Percentiles rank a stretch among this genome's conserved stretches.
phyloP scores from a whole-genome alignment of 2,797 vertebrate genomes.

The Coluber constrictor region DNA sequence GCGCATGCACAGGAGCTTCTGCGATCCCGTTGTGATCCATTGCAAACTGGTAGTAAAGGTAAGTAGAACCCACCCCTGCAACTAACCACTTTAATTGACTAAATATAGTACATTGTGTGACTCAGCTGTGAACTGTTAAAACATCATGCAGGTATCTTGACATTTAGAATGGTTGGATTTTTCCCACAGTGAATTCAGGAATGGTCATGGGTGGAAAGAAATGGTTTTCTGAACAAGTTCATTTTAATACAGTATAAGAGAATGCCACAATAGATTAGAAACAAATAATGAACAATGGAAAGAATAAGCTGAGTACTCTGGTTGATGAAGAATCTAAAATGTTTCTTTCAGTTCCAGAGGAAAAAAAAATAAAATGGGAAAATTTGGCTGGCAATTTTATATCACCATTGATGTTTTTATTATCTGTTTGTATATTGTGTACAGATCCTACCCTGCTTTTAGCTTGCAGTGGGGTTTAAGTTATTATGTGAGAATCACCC shows the following conservation, averaged over 20 bases:
- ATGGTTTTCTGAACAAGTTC: background rate
- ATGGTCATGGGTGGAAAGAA: background rate
- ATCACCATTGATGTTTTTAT: background rate
- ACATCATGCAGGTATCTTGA: background rate
- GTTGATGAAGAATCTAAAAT: background rate
- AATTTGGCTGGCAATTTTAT: background rate
- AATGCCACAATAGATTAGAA: background rate
- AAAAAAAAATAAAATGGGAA: background rate
- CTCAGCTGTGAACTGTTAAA: background rate
- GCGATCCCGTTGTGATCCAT: too few relatives aligned
- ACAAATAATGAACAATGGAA: background rate
- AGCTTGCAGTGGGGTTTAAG: background rate
- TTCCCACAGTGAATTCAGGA: background rate
- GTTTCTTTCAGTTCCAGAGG: background rate
- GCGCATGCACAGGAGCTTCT: too few relatives aligned
- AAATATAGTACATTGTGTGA: background rate
- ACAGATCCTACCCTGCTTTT: background rate
- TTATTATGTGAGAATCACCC: background rate
- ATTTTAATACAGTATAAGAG: background rate
- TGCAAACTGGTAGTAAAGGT: too few relatives aligned
- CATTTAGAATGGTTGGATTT: background rate
- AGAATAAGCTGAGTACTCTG: background rate
- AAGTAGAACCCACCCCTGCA: background rate
- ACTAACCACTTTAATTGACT: background rate
- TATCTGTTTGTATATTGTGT: background rate